phyloP scores from a whole-genome alignment of 2,888 invertebrate species.

The Cyaniris semiargus region DNA sequence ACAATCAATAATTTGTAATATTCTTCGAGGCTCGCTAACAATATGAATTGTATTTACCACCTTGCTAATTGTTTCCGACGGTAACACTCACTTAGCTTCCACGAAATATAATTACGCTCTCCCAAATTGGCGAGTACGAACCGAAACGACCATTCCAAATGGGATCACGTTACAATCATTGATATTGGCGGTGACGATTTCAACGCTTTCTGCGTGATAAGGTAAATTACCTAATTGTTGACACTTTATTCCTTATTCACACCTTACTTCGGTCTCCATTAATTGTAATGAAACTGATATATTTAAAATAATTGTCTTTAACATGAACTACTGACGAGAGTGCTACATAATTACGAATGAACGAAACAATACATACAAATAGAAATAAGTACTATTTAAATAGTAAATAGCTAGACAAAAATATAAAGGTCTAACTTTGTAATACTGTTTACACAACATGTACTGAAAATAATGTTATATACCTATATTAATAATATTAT shows the following conservation, averaged over 20 bases:
- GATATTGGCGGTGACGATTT: background rate
- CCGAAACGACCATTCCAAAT: background rate
- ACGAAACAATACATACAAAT: background rate
- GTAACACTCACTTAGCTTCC: constrained; percentile 37
- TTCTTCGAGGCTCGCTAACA: constrained; percentile 25
- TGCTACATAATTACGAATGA: background rate
- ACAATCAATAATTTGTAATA: constrained; percentile 29
- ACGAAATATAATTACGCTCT: constrained; percentile 36
- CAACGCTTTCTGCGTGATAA: constrained; percentile 9
- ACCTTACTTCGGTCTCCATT: background rate
- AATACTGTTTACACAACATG: background rate
- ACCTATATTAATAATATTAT: too few species aligned
- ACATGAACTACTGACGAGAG: background rate
- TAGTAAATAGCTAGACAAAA: background rate
- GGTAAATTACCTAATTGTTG: constrained; percentile 6
- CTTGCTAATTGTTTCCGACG: constrained; percentile 72
- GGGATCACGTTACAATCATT: constrained; percentile 11
- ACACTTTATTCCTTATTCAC: constrained; percentile 2
- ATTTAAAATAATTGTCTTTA: background rate
- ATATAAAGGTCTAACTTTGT: background rate
- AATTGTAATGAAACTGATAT: constrained; percentile 1
- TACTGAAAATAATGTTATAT: too few species aligned
- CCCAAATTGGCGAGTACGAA: constrained; percentile 32
- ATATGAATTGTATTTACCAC: constrained; percentile 53
- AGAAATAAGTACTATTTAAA: background rate